phyloP scores from a whole-genome alignment of 2,888 invertebrate genomes.

The Athetis lepigone region DNA sequence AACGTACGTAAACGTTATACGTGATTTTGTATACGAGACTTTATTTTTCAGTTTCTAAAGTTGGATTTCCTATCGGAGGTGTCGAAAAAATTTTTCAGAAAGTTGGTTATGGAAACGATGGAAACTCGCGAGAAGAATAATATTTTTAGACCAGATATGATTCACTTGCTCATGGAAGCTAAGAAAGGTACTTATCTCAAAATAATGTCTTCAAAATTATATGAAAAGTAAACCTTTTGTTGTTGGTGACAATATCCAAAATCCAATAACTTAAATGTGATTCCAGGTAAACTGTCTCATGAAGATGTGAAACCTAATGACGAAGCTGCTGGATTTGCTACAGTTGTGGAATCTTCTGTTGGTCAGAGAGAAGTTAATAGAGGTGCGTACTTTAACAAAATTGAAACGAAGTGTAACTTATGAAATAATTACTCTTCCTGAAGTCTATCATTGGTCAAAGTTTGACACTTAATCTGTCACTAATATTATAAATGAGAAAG shows the following conservation, averaged over 20 bases:
- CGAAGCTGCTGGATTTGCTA: conserved; percentile 76
- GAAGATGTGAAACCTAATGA: conserved; percentile 66
- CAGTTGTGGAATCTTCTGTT: conserved; percentile 78
- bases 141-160: conserved; percentile 87
- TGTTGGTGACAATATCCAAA: no score
- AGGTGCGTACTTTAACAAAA: conserved; percentile 53
- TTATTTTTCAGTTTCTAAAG: conserved; percentile 64
- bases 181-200: conserved; percentile 84
- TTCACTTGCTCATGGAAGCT: conserved; percentile 89
- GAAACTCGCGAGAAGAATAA: conserved; percentile 74
- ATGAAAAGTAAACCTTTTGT: no score
- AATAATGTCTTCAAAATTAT: no score
- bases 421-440: no score
- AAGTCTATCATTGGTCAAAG: no score
- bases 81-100: conserved; percentile 72
- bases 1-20: no score
- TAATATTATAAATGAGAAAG: no score
- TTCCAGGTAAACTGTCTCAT: conserved; percentile 70
- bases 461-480: no score
- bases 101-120: conserved; percentile 79
- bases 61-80: conserved; percentile 63
- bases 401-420: no score
- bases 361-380: conserved; percentile 68
- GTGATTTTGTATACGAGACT: no score
- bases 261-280: no score